Percentiles rank a stretch among this genome's conserved stretches.
phyloP scores from a whole-genome alignment of 2,113 vertebrate genomes.

The Centropus unirufus region DNA sequence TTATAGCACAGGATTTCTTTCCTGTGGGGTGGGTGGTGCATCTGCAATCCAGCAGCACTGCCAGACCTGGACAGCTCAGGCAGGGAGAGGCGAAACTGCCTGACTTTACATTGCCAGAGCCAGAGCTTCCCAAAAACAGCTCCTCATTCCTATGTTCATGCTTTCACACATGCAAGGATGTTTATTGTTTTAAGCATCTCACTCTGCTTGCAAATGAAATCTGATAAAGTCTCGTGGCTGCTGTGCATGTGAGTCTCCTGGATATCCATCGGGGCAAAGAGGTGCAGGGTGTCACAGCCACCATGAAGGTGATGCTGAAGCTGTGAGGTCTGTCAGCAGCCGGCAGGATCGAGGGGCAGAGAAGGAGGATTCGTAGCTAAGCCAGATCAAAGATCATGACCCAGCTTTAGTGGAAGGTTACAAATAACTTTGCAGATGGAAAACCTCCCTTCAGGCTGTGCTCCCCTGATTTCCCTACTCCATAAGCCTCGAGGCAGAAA shows the following conservation, averaged over 20 bases:
- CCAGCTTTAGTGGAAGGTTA: background rate
- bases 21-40: background rate
- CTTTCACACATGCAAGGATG: fast-evolving
- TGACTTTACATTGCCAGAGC: background rate
- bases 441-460: background rate
- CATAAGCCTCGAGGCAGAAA: background rate
- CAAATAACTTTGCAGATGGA: background rate
- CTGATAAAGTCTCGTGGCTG: fast-evolving
- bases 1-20: fast-evolving
- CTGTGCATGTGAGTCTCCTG: fast-evolving
- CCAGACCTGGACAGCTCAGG: conserved; percentile 12
- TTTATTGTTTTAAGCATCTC: background rate
- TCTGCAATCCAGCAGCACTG: background rate
- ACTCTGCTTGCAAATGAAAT: background rate
- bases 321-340: background rate
- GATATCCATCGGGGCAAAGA: background rate
- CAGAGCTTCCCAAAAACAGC: background rate
- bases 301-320: background rate
- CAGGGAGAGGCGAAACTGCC: no score
- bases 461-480: fast-evolving
- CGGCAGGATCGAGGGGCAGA: fast-evolving
- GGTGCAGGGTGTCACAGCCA: background rate
- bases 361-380: background rate
- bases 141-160: fast-evolving
- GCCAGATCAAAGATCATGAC: background rate